phyloP scores from a whole-genome alignment of 1,140 invertebrate genomes.

The Atta colombica region DNA sequence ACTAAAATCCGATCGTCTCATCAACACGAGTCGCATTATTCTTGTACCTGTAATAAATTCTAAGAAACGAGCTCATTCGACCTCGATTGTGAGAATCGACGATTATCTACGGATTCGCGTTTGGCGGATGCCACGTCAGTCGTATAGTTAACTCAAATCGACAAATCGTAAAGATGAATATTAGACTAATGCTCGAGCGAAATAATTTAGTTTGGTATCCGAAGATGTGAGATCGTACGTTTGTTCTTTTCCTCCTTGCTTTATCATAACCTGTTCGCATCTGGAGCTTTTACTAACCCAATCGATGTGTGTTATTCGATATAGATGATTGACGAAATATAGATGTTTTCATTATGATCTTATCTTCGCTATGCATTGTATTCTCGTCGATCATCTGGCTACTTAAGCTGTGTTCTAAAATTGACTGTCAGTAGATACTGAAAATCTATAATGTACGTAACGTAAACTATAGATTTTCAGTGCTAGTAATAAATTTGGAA shows the following conservation, averaged over 20 bases:
- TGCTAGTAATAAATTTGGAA: no score
- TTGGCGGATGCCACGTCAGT: constrained; percentile 33
- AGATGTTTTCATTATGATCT: constrained; percentile 19
- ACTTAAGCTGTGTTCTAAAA: constrained; percentile 18
- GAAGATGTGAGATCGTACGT: constrained; percentile 80
- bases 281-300: constrained; percentile 24
- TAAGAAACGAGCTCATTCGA: constrained; percentile 5
- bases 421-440: no score
- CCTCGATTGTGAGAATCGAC: constrained; percentile 55
- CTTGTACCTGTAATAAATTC: constrained; percentile 38
- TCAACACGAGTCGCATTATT: constrained; percentile 29
- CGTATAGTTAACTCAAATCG: constrained; percentile 51
- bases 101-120: constrained; percentile 12
- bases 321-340: constrained; percentile 61
- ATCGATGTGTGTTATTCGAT: constrained; percentile 28
- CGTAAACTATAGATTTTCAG: no score
- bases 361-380: background rate
- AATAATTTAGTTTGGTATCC: constrained; percentile 81
- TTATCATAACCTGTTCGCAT: background rate
- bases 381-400: constrained; percentile 59
- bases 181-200: constrained; percentile 71
- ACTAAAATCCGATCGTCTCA: constrained; percentile 27
- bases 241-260: constrained; percentile 36
- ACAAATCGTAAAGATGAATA: constrained; percentile 60
- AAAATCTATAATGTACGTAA: no score